Conservation (phyloP, 2,113 vertebrate species). For the Romanogobio albipinnatus region DNA sequence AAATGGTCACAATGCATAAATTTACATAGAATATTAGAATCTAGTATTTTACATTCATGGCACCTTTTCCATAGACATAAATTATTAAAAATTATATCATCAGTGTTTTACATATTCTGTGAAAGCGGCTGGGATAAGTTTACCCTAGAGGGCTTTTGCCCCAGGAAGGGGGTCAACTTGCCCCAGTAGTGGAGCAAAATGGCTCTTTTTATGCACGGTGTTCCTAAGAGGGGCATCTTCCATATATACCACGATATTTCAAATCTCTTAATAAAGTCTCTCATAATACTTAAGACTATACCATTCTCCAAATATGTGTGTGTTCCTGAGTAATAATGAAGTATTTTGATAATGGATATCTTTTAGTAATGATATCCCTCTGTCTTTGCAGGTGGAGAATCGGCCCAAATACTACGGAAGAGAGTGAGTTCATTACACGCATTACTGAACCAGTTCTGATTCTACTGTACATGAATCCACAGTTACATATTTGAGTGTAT, state of each 20-base stretch:
- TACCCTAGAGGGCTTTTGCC: neutral
- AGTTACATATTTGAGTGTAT: neutral
- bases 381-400: conserved; percentile 86
- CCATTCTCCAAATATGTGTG: neutral
- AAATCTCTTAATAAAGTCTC: neutral
- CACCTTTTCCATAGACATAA: neutral
- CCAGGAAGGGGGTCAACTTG: neutral
- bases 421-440: conserved; percentile 85
- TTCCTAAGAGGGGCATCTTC: neutral
- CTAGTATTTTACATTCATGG: neutral
- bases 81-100: neutral
- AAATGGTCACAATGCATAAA: neutral
- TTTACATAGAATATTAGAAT: neutral
- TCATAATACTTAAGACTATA: neutral
- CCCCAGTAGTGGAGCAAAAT: neutral
- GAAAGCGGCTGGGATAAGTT: neutral
- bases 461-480: neutral
- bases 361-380: conserved; percentile 41
- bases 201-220: neutral
- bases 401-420: conserved; percentile 98
- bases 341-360: neutral
- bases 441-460: neutral
- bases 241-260: neutral
- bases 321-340: neutral
- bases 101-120: conserved; percentile 4